Evolutionary conservation across 2,888 invertebrate species (phyloP).

Genomic region (Raillietiella orientalis): DNA sequence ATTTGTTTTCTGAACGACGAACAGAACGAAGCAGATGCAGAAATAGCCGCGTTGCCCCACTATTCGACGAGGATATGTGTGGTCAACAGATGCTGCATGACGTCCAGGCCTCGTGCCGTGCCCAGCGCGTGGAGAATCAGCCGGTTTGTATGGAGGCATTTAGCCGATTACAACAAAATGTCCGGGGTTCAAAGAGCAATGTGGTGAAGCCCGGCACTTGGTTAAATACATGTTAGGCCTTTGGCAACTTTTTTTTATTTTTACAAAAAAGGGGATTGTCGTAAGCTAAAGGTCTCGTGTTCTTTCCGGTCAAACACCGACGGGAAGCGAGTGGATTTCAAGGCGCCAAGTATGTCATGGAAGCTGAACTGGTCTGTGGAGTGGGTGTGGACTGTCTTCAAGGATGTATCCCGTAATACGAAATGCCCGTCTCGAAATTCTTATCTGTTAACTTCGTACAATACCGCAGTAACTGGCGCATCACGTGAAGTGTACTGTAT

Average conservation of each 20-base stretch:
- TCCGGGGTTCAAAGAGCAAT: conserved; percentile 74
- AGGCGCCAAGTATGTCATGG: no score
- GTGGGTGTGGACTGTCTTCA: no score
- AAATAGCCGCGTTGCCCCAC: conserved; percentile 39
- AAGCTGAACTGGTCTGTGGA: no score
- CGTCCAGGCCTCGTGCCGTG: conserved; percentile 51
- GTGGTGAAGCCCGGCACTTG: conserved; percentile 39
- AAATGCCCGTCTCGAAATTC: no score
- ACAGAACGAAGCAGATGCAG: conserved; percentile 39
- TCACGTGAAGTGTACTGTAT: no score
- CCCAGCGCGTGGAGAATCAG: conserved; percentile 54
- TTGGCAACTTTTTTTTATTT: not conserved
- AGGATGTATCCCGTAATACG: no score
- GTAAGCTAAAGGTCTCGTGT: no score
- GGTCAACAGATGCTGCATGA: conserved; percentile 48
- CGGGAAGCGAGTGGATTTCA: no score
- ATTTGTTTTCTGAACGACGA: no score
- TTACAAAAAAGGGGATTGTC: not conserved
- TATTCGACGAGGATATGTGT: conserved; percentile 30
- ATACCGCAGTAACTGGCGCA: no score
- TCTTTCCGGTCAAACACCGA: no score
- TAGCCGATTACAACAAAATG: conserved; percentile 75
- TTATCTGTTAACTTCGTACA: no score
- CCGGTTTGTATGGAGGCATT: conserved; percentile 56
- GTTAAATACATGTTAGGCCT: not conserved